Evolutionary conservation across 1,140 invertebrate genomes (phyloP).

Genomic region (Campodea augens): DNA sequence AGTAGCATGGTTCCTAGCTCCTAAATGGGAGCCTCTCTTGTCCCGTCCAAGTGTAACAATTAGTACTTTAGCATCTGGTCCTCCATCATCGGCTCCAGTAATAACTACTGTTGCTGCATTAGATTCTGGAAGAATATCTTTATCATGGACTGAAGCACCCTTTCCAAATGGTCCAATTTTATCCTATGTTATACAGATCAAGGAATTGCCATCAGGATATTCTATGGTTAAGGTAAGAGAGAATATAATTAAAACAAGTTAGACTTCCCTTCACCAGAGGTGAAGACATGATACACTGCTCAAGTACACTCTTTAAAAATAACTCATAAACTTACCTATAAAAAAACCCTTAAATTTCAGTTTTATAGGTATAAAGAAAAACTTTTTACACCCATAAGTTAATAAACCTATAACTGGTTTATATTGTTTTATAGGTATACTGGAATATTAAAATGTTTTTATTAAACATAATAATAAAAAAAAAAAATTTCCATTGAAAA

Average conservation of each 20-base stretch:
- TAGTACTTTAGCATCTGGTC: slow-evolving; percentile 47
- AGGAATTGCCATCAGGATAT: slow-evolving; percentile 25
- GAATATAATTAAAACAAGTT: too few relatives aligned
- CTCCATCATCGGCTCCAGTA: slow-evolving; percentile 47
- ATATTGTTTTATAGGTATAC: too few relatives aligned
- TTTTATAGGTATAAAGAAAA: too few relatives aligned
- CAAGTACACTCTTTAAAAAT: background rate
- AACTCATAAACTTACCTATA: too few relatives aligned
- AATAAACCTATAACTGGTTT: too few relatives aligned
- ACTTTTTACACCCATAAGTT: too few relatives aligned
- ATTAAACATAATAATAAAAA: too few relatives aligned
- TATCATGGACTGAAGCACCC: slow-evolving; percentile 68
- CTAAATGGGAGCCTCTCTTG: slow-evolving; percentile 45
- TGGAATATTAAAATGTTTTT: too few relatives aligned
- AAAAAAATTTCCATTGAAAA: too few relatives aligned
- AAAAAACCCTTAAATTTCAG: too few relatives aligned
- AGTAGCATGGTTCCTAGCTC: slow-evolving; percentile 44
- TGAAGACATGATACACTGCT: too few relatives aligned
- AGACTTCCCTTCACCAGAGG: too few relatives aligned
- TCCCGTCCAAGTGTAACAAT: slow-evolving; percentile 63
- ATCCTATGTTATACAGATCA: slow-evolving; percentile 55
- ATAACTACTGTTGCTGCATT: slow-evolving; percentile 55
- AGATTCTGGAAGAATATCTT: slow-evolving; percentile 59
- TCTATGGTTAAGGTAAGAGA: slow-evolving; percentile 15
- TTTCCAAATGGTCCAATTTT: slow-evolving; percentile 73